phyloP scores from a whole-genome alignment of 1,140 invertebrate species.

The Papilio polyxenes region DNA sequence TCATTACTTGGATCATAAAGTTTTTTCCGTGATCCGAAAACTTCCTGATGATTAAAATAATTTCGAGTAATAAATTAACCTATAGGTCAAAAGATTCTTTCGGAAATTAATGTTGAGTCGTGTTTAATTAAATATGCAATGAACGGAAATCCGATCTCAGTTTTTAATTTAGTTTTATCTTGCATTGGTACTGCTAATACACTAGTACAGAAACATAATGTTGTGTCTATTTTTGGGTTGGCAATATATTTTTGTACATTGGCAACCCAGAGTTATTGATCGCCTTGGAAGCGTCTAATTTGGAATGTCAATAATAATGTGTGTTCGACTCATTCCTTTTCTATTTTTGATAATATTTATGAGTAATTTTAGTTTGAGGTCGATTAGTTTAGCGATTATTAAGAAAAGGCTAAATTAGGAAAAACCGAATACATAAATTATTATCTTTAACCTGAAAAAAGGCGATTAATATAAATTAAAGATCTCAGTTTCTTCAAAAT shows the following conservation, averaged over 20 bases:
- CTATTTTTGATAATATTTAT: neutral
- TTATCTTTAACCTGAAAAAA: no score
- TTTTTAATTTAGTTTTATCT: neutral
- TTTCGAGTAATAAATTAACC: neutral
- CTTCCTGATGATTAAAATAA: neutral
- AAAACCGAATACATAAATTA: neutral
- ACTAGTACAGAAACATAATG: no score
- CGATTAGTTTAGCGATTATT: neutral
- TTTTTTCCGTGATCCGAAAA: neutral
- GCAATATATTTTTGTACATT: neutral
- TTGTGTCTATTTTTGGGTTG: no score
- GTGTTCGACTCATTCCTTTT: neutral
- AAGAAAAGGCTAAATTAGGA: neutral
- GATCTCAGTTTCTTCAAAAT: no score
- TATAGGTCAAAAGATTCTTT: constrained; percentile 6
- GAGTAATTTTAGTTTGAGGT: neutral
- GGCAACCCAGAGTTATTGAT: neutral
- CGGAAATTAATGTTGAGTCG: neutral
- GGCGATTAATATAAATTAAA: no score
- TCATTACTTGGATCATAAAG: neutral
- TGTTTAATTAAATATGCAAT: neutral
- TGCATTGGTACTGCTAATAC: no score
- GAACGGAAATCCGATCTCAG: neutral
- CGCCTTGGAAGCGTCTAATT: neutral
- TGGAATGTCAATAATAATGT: neutral